phyloP scores from a whole-genome alignment of 1,140 invertebrate species.

The Calycopis cecrops region DNA sequence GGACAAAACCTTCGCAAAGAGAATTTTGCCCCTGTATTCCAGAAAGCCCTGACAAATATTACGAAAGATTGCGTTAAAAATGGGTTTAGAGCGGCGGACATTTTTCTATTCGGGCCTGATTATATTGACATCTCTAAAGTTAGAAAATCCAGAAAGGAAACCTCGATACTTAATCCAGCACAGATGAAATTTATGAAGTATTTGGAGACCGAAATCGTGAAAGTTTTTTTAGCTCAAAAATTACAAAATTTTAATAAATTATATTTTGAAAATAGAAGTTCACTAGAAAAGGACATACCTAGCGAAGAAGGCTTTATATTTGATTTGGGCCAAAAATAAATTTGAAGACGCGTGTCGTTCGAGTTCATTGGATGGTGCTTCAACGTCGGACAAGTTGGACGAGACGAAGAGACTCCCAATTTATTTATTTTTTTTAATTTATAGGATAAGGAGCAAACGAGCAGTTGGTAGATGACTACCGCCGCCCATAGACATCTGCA shows the following conservation, averaged over 20 bases:
- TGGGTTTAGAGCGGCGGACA: constrained; percentile 17
- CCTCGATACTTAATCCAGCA: constrained; percentile 10
- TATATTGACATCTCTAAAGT: constrained; percentile 20
- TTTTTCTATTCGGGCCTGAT: constrained; percentile 19
- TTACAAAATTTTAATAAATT: constrained; percentile 19
- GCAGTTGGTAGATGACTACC: too few species aligned
- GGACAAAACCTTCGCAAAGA: constrained; percentile 23
- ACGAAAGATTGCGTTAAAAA: constrained; percentile 17
- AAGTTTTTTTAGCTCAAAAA: constrained; percentile 17
- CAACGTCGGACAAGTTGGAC: constrained; percentile 5
- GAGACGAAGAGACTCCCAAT: constrained; percentile 12
- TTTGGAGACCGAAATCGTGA: constrained; percentile 18
- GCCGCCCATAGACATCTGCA: too few species aligned
- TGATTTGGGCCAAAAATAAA: constrained; percentile 19
- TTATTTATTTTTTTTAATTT: too few species aligned
- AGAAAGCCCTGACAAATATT: constrained; percentile 17
- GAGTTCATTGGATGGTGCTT: constrained; percentile 12
- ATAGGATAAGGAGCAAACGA: too few species aligned
- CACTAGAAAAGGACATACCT: constrained; percentile 11
- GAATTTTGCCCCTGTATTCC: constrained; percentile 24
- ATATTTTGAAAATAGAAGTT: constrained; percentile 17
- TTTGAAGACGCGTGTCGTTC: constrained; percentile 9
- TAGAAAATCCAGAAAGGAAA: constrained; percentile 11
- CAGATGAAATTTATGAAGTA: constrained; percentile 12
- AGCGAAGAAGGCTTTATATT: constrained; percentile 17